phyloP scores from a whole-genome alignment of 2,113 vertebrate species.

The Carassius carassius region DNA sequence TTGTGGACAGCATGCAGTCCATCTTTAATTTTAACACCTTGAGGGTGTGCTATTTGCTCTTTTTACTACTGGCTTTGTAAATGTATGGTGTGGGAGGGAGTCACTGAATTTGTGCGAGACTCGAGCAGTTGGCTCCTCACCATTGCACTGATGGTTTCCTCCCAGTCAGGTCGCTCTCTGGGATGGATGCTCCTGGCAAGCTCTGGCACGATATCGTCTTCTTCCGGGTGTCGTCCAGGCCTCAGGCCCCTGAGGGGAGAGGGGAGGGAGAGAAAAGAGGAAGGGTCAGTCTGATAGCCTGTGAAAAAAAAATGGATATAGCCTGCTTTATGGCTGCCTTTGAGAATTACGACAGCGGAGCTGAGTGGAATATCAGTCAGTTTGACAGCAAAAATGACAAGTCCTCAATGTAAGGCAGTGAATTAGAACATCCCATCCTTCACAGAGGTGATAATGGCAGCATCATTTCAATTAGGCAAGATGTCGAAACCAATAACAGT shows the following conservation, averaged over 20 bases:
- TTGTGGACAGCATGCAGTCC: not conserved
- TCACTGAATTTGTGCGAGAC: constrained; percentile 1
- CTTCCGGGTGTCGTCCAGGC: constrained; percentile 85
- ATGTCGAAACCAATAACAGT: constrained; percentile 34
- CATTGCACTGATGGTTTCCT: constrained; percentile 97
- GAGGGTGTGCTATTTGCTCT: constrained; percentile 3
- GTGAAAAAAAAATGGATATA: not conserved
- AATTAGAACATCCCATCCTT: constrained; percentile 30
- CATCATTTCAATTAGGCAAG: constrained; percentile 43
- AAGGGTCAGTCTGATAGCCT: constrained; percentile 10
- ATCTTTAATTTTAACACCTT: constrained; percentile 41
- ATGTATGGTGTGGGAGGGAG: constrained; percentile 6
- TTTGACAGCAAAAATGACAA: not conserved
- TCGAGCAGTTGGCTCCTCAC: constrained; percentile 71
- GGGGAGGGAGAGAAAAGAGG: not conserved
- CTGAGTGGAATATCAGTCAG: constrained; percentile 13
- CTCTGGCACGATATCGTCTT: constrained; percentile 93
- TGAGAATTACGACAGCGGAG: not conserved
- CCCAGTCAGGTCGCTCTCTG: constrained; percentile 95
- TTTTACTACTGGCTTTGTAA: constrained; percentile 16
- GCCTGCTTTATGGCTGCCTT: constrained; percentile 4
- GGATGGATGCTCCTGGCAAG: constrained; percentile 91
- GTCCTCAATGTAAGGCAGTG: not conserved
- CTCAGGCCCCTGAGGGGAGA: constrained; percentile 83
- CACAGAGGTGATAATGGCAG: constrained; percentile 35